phyloP scores from a whole-genome alignment of 2,797 vertebrate species.

The Phataginus tricuspis region DNA sequence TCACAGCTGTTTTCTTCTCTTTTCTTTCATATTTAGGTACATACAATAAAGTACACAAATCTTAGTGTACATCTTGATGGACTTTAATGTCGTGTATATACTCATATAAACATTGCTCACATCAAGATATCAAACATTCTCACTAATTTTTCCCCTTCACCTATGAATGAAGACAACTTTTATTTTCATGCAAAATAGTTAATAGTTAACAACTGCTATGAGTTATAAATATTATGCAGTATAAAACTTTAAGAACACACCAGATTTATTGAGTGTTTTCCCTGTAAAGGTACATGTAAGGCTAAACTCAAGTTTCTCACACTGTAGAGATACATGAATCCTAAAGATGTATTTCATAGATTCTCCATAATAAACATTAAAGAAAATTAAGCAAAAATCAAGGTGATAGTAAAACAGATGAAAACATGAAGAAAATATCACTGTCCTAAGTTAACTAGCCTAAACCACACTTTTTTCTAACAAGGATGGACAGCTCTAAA shows the following conservation, averaged over 20 bases:
- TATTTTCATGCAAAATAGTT: background rate
- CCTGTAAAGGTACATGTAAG: slow-evolving; percentile 38
- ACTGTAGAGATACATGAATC: background rate
- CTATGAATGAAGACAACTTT: background rate
- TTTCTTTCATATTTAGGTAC: too few species aligned
- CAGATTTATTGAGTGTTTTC: background rate
- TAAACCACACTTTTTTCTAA: slow-evolving; percentile 76
- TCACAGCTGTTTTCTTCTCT: too few species aligned
- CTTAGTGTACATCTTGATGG: too few species aligned
- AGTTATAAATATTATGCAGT: slow-evolving; percentile 65
- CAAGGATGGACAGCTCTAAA: slow-evolving; percentile 78
- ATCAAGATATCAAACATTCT: too few species aligned
- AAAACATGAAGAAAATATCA: slow-evolving; percentile 76
- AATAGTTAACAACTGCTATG: background rate
- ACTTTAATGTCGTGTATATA: too few species aligned
- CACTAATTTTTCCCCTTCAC: too few species aligned
- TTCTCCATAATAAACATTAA: background rate
- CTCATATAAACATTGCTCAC: too few species aligned
- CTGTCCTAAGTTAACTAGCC: slow-evolving; percentile 52
- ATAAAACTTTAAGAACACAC: slow-evolving; percentile 67
- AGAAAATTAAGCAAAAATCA: slow-evolving; percentile 56
- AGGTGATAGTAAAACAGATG: slow-evolving; percentile 64
- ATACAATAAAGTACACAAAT: too few species aligned
- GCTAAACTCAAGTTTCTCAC: slow-evolving; percentile 28
- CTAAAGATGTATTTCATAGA: slow-evolving; percentile 56